These are phyloP conservation scores for Octodonta nipae DNA, from an alignment of 2,888 invertebrate species.

Conservation along the genomic window DNA sequence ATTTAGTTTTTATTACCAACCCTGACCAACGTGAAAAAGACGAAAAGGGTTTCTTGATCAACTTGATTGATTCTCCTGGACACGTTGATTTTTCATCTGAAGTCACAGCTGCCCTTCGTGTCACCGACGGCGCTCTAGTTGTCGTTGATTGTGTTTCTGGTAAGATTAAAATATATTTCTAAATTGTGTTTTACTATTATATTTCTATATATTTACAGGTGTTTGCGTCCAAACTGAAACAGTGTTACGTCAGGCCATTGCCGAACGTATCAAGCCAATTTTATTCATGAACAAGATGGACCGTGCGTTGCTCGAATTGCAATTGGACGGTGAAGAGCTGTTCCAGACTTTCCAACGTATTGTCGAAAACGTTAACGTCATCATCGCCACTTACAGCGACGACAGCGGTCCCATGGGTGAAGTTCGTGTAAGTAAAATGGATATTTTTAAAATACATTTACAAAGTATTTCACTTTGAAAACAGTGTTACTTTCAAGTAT, in stretches of 20 bases:
- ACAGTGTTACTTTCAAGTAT: too few relatives aligned
- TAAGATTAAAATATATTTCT: conserved; percentile 34
- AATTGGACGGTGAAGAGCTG: conserved; percentile 89
- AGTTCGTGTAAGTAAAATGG: conserved; percentile 73
- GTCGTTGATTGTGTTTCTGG: conserved; percentile 99
- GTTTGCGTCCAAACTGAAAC: conserved; percentile 99
- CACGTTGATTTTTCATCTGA: conserved; percentile 99
- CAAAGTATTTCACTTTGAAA: too few relatives aligned
- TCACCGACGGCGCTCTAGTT: conserved; percentile 98
- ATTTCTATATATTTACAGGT: conserved; percentile 45
- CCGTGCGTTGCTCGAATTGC: conserved; percentile 92
- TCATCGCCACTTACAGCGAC: conserved; percentile 97
- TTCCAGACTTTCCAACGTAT: conserved; percentile 99
- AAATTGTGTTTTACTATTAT: conserved; percentile 32
- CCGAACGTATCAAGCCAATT: conserved; percentile 98
- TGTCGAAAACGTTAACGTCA: conserved; percentile 98
- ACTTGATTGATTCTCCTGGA: conserved; percentile 98
- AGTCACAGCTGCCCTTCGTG: conserved; percentile 98
- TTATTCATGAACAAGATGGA: conserved; percentile 99
- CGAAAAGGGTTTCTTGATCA: conserved; percentile 95
- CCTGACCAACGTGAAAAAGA: conserved; percentile 81
- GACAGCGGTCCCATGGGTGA: conserved; percentile 98
- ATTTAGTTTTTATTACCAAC: conserved; percentile 84
- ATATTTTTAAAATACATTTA: too few relatives aligned
- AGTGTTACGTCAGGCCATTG: conserved; percentile 97